These are phyloP conservation scores for Pammene fasciana DNA, from an alignment of 2,888 invertebrate genomes.

Conservation along the genomic window DNA sequence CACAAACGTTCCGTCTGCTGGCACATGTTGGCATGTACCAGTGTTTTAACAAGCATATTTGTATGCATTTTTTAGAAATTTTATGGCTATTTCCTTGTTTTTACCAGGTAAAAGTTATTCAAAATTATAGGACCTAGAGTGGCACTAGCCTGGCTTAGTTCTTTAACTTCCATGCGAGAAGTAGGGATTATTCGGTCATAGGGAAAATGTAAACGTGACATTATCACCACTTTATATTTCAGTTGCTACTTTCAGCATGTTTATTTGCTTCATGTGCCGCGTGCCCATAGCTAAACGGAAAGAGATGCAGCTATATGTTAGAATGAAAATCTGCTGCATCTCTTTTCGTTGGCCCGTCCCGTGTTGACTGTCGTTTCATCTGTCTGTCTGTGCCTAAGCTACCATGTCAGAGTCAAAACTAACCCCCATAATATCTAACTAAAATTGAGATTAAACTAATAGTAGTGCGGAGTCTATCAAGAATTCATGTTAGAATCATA, in stretches of 20 bases:
- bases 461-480: not conserved
- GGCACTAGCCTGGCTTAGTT: no score
- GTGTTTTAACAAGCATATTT: no score
- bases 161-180: no score
- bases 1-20: not conserved
- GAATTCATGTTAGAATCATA: not conserved
- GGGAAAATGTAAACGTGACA: not conserved
- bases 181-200: not conserved
- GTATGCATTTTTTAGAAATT: no score
- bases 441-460: slow-evolving; percentile 30
- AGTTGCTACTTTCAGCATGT: slow-evolving; percentile 33
- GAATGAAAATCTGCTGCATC: not conserved
- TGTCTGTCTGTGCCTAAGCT: slow-evolving; percentile 62
- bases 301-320: slow-evolving; percentile 10
- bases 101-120: no score
- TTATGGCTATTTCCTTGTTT: no score
- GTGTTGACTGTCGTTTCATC: slow-evolving; percentile 47
- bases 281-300: not conserved
- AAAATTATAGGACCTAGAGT: no score
- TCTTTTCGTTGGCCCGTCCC: not conserved
- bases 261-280: slow-evolving; percentile 12
- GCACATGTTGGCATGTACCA: no score
- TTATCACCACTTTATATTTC: slow-evolving; percentile 19
- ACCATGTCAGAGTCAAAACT: slow-evolving; percentile 55
- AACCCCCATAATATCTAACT: slow-evolving; percentile 48